These are phyloP conservation scores for Coenonympha arcania DNA, from an alignment of 2,888 invertebrate species.

Conservation along the genomic window DNA sequence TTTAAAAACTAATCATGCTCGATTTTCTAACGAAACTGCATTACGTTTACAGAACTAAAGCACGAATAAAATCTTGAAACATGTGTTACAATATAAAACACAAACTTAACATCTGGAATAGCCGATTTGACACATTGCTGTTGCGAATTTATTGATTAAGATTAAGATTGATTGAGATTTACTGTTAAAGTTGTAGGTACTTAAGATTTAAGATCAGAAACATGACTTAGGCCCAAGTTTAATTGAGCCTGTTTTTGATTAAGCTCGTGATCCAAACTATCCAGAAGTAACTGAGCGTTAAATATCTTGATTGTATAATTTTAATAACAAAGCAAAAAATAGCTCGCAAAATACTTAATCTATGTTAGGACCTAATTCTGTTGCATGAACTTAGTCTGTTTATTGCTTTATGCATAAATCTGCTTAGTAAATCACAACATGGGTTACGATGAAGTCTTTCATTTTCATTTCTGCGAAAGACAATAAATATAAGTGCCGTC, in stretches of 20 bases:
- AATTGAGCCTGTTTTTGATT: constrained; percentile 53
- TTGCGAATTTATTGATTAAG: constrained; percentile 49
- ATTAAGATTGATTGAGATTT: too few species aligned
- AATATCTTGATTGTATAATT: neutral
- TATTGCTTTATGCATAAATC: constrained; percentile 1
- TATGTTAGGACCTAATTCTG: neutral
- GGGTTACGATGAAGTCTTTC: constrained; percentile 6
- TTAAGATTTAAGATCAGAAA: constrained; percentile 59
- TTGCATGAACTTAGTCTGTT: neutral
- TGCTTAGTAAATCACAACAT: constrained; percentile 2
- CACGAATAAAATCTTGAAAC: constrained; percentile 35
- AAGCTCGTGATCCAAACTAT: constrained; percentile 43
- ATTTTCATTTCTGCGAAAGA: constrained; percentile 17
- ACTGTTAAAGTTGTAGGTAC: constrained; percentile 62
- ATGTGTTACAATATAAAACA: constrained; percentile 44
- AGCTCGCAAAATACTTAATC: neutral
- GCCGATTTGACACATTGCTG: constrained; percentile 45
- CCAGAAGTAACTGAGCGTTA: constrained; percentile 27
- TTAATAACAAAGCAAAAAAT: neutral
- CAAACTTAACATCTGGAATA: constrained; percentile 54
- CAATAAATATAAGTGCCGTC: constrained; percentile 33
- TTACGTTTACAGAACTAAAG: neutral
- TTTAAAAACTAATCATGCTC: neutral
- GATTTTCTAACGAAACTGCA: neutral
- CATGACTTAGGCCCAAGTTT: constrained; percentile 46